These are phyloP conservation scores for Cydia splendana DNA, from an alignment of 1,140 invertebrate genomes.

Conservation along the genomic window DNA sequence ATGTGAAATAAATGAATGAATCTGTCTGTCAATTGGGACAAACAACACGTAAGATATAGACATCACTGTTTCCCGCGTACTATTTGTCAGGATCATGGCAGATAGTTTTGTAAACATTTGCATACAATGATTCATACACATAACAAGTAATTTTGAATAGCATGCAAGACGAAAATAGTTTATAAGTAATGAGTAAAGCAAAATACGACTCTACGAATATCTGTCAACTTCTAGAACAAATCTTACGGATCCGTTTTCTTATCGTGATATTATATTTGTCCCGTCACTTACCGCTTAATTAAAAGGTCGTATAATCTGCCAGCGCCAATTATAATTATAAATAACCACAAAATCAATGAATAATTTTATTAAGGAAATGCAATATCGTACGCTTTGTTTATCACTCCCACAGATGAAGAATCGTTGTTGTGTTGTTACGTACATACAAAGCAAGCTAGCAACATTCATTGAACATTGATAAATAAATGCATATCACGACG, in stretches of 20 bases:
- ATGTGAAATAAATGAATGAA: conserved; percentile 16
- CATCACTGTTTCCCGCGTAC: neutral
- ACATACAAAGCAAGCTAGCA: too few species aligned
- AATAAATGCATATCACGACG: too few species aligned
- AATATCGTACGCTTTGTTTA: conserved; percentile 20
- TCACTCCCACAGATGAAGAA: conserved; percentile 21
- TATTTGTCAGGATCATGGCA: neutral
- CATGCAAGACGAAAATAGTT: neutral
- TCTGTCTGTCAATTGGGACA: conserved; percentile 5
- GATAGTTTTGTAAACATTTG: neutral
- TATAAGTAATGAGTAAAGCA: neutral
- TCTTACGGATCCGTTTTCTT: neutral
- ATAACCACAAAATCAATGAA: neutral
- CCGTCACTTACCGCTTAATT: neutral
- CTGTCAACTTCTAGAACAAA: conserved; percentile 24
- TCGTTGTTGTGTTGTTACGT: neutral
- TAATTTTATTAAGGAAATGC: neutral
- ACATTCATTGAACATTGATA: too few species aligned
- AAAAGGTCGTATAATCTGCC: neutral
- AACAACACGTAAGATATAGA: conserved; percentile 22
- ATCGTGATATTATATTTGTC: neutral
- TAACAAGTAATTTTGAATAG: neutral
- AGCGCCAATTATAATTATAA: neutral
- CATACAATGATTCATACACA: neutral
- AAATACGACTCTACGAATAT: conserved; percentile 2